Base-by-base conservation (phyloP, 2,797 vertebrate genomes). In the Muscicapa comitata region DNA sequence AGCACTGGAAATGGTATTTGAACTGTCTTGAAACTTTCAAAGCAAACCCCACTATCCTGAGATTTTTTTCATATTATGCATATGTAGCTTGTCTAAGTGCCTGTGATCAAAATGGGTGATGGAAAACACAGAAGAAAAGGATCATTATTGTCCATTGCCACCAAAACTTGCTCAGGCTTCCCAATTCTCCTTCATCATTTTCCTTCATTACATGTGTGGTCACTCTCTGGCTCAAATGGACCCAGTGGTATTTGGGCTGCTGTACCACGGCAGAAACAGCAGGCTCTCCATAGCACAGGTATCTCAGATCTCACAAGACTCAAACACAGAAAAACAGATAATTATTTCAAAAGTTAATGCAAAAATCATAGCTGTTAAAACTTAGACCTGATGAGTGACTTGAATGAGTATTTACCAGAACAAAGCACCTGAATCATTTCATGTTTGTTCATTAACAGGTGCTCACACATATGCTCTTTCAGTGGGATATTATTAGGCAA, bases 181-280 rank as follows among this genome's bases (percentile, higher is more conserved):
- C 24, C 38, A 77, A 4, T 72, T 63, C n/a, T 79, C 31, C 13
- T 53, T 70, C 14, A 75, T 43, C 3, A 40, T 57, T 93, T 84
- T 76, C 48, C 29, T 47, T 85, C 35, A 45, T 18, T 5, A 21
- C 8, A 33, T 67, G 21, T 7, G 10, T 38, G 29, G 17, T 79
- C 3, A 2, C 9, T 26, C 18, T 57, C 26, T 76, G 61, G 40
- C 50, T 86, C 48, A 62, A 71, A 77, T 0, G 40, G 58, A 54
- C 15, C 1, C 0, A 0, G 33, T 21, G 45, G 62, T 10, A 51
- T 1, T 23, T 3, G 10, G 17, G 35, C 28, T 54, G 37, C 14
- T 35, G 6, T 12, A 38, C 16, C 35, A 24, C 3, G 2, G 58
- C 42, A 72, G 33, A 86, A 86, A 81, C 10, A 14, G 7, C 19